Conservation (phyloP, 23 tunicate genomes). For the Trididemnum clinides region DNA sequence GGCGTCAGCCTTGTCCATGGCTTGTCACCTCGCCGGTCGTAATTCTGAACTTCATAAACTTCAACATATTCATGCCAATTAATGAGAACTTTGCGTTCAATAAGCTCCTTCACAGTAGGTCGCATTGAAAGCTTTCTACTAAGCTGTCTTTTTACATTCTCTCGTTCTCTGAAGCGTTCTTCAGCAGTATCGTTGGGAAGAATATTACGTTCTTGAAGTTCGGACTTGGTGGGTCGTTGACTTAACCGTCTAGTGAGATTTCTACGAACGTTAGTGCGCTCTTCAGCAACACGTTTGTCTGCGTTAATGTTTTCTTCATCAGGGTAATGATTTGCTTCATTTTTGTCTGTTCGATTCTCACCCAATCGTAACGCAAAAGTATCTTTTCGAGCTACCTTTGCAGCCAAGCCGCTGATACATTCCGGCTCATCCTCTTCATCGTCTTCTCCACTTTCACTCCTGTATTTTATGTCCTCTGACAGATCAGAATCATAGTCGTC, state of each 20-base stretch:
- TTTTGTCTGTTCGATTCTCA: slow-evolving; percentile 44
- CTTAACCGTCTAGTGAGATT: slow-evolving; percentile 93
- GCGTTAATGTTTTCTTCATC: background rate
- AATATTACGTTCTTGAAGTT: slow-evolving; percentile 89
- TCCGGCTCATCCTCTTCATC: slow-evolving; percentile 34
- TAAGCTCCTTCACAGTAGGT: slow-evolving; percentile 87
- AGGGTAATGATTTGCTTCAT: slow-evolving; percentile 56
- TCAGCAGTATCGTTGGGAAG: slow-evolving; percentile 78
- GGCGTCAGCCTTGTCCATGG: slow-evolving; percentile 98
- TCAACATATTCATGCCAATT: slow-evolving; percentile 99
- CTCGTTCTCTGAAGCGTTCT: slow-evolving; percentile 74
- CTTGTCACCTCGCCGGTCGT: slow-evolving; percentile 93
- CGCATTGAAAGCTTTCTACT: slow-evolving; percentile 91
- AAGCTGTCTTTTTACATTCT: slow-evolving; percentile 81
- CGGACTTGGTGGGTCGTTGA: slow-evolving; percentile 86
- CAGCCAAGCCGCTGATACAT: slow-evolving; percentile 70
- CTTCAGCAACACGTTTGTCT: slow-evolving; percentile 17
- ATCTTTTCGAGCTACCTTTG: slow-evolving; percentile 94
- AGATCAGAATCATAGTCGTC: slow-evolving; percentile 54
- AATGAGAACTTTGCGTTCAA: slow-evolving; percentile 84
- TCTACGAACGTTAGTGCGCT: slow-evolving; percentile 66
- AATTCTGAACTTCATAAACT: slow-evolving; percentile 96
- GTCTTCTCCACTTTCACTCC: slow-evolving; percentile 68
- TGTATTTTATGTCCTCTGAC: slow-evolving; percentile 65
- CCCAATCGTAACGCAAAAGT: slow-evolving; percentile 88